Conservation (phyloP, 2,113 vertebrate genomes). For the Oncorhynchus keta region DNA sequence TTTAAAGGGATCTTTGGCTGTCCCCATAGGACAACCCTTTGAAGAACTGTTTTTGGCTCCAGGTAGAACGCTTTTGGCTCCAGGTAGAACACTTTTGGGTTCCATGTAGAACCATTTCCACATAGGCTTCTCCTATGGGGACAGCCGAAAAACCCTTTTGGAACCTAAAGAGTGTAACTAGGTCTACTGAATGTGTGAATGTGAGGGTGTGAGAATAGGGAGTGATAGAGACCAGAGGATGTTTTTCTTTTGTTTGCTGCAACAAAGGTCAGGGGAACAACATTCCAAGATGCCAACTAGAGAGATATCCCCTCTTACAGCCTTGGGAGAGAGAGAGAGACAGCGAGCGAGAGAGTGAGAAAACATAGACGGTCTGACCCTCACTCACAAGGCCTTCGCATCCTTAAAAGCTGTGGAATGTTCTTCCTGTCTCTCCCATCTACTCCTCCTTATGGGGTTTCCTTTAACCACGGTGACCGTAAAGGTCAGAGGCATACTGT, state of each 20-base stretch:
- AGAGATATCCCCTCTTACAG: slow-evolving; percentile 2
- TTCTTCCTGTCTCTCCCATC: slow-evolving; percentile 59
- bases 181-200: background rate
- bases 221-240: background rate
- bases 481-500: slow-evolving; percentile 52
- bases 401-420: slow-evolving; percentile 60
- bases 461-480: slow-evolving; percentile 43
- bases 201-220: background rate
- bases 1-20: no score
- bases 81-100: no score
- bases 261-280: background rate
- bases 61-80: no score
- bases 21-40: no score
- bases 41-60: no score
- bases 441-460: slow-evolving; percentile 48
- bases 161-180: no score
- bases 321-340: background rate
- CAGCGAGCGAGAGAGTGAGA: slow-evolving; percentile 36
- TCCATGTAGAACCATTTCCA: no score
- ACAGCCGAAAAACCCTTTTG: no score
- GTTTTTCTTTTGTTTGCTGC: background rate
- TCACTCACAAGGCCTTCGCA: slow-evolving; percentile 25
- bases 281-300: background rate
- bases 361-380: slow-evolving; percentile 42
- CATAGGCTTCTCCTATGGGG: no score